Conservation (phyloP, 2,888 invertebrate species). For the Tromatobia lineatoria region DNA sequence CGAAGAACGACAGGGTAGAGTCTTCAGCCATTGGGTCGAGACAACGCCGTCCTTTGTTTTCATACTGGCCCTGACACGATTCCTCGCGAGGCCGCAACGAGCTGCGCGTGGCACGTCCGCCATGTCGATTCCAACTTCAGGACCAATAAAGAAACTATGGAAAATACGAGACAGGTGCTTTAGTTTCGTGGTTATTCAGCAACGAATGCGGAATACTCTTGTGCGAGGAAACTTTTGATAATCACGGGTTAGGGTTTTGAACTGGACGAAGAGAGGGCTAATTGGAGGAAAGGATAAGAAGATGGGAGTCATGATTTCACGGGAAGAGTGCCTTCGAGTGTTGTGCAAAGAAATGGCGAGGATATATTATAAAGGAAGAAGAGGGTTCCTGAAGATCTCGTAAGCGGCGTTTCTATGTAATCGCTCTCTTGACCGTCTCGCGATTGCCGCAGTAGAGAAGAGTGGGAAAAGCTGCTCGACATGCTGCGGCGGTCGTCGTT, state of each 20-base stretch:
- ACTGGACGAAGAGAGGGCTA: not conserved
- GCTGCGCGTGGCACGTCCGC: constrained; percentile 28
- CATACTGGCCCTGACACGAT: constrained; percentile 63
- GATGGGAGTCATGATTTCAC: constrained; percentile 43
- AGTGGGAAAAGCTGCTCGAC: constrained; percentile 36
- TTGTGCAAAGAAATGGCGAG: constrained; percentile 55
- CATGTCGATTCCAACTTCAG: not conserved
- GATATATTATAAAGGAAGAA: constrained; percentile 18
- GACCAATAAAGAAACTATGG: not conserved
- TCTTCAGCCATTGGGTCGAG: constrained; percentile 18
- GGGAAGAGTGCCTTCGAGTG: constrained; percentile 76
- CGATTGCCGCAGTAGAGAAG: not conserved
- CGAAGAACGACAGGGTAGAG: constrained; percentile 6
- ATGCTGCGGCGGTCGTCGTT: constrained; percentile 28
- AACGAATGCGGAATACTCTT: not conserved
- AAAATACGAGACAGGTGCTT: constrained; percentile 4
- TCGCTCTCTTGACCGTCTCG: constrained; percentile 26
- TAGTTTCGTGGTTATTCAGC: not conserved
- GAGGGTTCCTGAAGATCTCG: constrained; percentile 29
- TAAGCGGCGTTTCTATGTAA: constrained; percentile 49
- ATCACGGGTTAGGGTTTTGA: not conserved
- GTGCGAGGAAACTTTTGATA: not conserved
- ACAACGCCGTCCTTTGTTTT: constrained; percentile 60
- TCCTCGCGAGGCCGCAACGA: constrained; percentile 26
- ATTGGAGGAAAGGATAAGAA: constrained; percentile 18